Base-by-base conservation (phyloP, 2,888 invertebrate species). In the Didymodactylos carnosus region DNA sequence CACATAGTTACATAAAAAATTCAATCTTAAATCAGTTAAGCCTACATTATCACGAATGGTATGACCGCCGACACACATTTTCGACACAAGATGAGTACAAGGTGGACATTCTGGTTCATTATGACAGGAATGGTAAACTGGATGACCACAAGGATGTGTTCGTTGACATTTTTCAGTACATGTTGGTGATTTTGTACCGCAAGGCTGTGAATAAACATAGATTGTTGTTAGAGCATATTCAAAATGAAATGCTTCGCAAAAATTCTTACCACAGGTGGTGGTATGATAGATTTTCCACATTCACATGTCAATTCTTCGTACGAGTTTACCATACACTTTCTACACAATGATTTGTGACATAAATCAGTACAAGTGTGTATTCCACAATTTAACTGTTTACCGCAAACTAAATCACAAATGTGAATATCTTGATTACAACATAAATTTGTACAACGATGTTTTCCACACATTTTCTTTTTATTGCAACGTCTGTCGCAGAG, bases 221-320 rank as follows among this genome's bases (percentile, higher is more conserved):
- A n/a, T n/a, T n/a, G n/a, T n/a, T n/a, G n/a, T n/a, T n/a, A n/a
- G n/a, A n/a, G n/a, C n/a, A n/a, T n/a, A n/a, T n/a, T n/a, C n/a
- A n/a, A n/a, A n/a, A n/a, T n/a, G n/a, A n/a, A n/a, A n/a, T n/a
- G n/a, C n/a, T n/a, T n/a, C n/a, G n/a, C n/a, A n/a, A n/a, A n/a
- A n/a, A n/a, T n/a, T n/a, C n/a, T n/a, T 0, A 91, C 88, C 71
- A 97, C 88, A 0, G 97, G 97, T 2, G 97, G 95, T 81, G 89
- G 89, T 73, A 91, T 84, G 40, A 93, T 90, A 77, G 89, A 88
- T 0, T 88, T 86, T 11, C 95, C 94, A 83, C 97, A 97, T 81
- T 90, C 90, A 82, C 97, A 97, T 27, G 88, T 87, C 72, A 95
- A 84, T 84, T 97, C 95, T 72, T 91, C 90, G 84, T 94, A 94